Evolutionary conservation across 2,797 vertebrate genomes (phyloP).

Genomic region (Molothrus ater): DNA sequence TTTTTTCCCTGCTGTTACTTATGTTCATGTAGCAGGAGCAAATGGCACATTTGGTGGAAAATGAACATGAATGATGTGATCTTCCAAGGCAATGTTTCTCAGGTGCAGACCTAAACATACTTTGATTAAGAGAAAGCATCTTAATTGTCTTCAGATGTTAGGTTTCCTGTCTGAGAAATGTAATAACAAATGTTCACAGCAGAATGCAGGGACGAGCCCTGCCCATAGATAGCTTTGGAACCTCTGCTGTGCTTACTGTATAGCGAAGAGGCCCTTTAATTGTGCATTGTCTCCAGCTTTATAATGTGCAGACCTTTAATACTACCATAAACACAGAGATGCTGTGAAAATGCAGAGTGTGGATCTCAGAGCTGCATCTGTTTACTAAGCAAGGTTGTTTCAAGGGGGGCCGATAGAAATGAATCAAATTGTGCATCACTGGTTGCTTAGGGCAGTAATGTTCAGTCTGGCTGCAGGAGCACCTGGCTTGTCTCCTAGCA

Average conservation of each 20-base stretch:
- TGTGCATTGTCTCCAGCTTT: background rate
- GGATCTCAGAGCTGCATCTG: background rate
- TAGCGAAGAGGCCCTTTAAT: background rate
- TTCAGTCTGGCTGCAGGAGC: slow-evolving; percentile 32
- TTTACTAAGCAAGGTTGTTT: slow-evolving; percentile 11
- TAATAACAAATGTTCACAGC: background rate
- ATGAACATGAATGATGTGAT: background rate
- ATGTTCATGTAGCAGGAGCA: background rate
- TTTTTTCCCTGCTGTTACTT: background rate
- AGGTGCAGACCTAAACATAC: background rate
- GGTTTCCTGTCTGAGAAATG: background rate
- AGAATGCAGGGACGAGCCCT: background rate
- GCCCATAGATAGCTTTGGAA: background rate
- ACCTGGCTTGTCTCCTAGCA: slow-evolving; percentile 51
- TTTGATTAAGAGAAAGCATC: background rate
- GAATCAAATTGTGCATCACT: background rate
- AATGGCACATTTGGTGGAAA: background rate
- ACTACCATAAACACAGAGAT: background rate
- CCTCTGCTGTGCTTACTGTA: background rate
- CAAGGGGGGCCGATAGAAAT: background rate
- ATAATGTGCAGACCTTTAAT: background rate
- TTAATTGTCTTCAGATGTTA: background rate
- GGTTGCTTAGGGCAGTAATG: background rate
- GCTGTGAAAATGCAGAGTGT: background rate
- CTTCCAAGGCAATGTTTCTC: background rate